Conservation (phyloP, 64 coral and sea anemone species). For the Exaiptasia diaphana region DNA sequence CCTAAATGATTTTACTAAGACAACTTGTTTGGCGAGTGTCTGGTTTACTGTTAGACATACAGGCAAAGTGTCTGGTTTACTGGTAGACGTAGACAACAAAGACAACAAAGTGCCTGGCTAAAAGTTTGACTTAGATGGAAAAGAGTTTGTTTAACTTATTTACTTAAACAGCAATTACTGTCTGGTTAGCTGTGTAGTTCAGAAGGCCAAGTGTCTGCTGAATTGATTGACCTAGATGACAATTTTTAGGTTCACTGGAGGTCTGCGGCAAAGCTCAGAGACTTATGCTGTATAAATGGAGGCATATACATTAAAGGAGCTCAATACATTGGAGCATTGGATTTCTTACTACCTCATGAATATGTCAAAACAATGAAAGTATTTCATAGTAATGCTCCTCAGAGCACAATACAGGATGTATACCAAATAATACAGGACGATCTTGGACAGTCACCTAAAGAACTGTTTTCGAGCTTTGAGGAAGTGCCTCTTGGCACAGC, state of each 20-base stretch:
- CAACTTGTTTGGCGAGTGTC: too few relatives aligned
- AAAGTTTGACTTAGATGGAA: neutral
- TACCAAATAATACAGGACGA: conserved; percentile 81
- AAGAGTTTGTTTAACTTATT: neutral
- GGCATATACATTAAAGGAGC: conserved; percentile 93
- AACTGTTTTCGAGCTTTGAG: conserved; percentile 84
- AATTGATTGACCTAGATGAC: neutral
- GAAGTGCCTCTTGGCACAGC: conserved; percentile 71
- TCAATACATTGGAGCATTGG: conserved; percentile 87
- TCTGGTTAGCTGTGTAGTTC: too few relatives aligned
- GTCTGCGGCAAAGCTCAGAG: conserved; percentile 73
- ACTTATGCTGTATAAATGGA: conserved; percentile 86
- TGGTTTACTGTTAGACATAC: too few relatives aligned
- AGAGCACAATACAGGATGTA: conserved; percentile 69
- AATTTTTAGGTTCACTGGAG: conserved; percentile 71
- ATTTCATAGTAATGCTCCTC: conserved; percentile 84
- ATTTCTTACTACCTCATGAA: conserved; percentile 83
- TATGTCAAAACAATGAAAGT: conserved; percentile 98
- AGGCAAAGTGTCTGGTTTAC: neutral
- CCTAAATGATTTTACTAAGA: too few relatives aligned
- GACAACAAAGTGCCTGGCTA: neutral
- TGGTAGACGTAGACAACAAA: neutral
- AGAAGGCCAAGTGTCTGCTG: neutral
- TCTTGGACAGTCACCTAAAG: conserved; percentile 44
- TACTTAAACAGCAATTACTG: neutral